Conservation (phyloP, 2,888 invertebrate genomes). For the Hartigia nigra region DNA sequence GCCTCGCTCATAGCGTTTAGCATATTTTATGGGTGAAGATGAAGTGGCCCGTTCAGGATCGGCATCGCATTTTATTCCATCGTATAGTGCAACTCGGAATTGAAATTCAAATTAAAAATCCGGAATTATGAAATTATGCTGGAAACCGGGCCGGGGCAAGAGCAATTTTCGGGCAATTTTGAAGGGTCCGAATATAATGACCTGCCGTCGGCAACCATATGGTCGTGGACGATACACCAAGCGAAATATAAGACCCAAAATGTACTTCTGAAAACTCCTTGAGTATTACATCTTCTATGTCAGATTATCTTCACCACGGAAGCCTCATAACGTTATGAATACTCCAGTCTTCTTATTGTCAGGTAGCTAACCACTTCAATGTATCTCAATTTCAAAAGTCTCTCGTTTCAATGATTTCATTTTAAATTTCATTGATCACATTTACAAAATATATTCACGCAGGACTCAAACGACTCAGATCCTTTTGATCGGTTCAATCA, state of each 20-base stretch:
- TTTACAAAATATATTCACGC: not conserved
- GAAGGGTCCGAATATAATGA: conserved; percentile 57
- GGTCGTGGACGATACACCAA: conserved; percentile 43
- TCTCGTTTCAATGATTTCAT: not conserved
- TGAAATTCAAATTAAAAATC: conserved; percentile 64
- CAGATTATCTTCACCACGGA: not conserved
- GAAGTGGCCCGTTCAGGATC: conserved; percentile 9
- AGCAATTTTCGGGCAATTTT: conserved; percentile 63
- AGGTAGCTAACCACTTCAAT: not conserved
- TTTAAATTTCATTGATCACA: not conserved
- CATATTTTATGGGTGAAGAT: conserved; percentile 56
- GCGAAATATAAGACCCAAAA: not conserved
- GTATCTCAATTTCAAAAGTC: not conserved
- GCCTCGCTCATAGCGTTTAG: conserved; percentile 52
- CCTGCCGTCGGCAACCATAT: conserved; percentile 63
- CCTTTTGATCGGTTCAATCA: not conserved
- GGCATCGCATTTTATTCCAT: conserved; percentile 1
- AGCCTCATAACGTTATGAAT: not conserved
- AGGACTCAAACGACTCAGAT: not conserved
- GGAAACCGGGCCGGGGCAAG: conserved; percentile 35
- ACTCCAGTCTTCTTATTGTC: not conserved
- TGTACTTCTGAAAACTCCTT: not conserved
- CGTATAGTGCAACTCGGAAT: conserved; percentile 41
- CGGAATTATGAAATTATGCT: conserved; percentile 59
- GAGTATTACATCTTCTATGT: not conserved